These are phyloP conservation scores for Manis pentadactyla DNA, from an alignment of 2,797 vertebrate genomes.

Conservation along the genomic window DNA sequence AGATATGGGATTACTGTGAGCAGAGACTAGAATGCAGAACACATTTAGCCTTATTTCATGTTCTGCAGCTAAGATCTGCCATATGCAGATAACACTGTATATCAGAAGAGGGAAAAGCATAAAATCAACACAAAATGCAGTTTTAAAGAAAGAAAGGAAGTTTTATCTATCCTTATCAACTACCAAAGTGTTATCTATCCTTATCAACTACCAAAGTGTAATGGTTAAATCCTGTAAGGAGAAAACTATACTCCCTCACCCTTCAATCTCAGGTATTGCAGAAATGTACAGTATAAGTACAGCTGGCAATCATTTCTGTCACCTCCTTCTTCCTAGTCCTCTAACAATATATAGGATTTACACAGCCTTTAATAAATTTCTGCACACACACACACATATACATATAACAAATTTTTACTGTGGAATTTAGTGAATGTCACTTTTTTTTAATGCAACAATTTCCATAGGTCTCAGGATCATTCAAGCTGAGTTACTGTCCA, in stretches of 20 bases:
- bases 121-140: fast-evolving
- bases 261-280: not conserved
- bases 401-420: not conserved
- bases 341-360: not conserved
- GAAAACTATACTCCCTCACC: not conserved
- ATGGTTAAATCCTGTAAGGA: not conserved
- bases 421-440: not conserved
- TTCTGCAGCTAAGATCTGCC: not conserved
- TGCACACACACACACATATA: not conserved
- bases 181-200: not conserved
- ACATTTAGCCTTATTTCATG: fast-evolving
- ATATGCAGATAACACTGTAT: not conserved
- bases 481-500: not conserved
- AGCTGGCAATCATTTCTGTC: not conserved
- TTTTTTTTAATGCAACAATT: not conserved
- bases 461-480: not conserved
- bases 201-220: not conserved
- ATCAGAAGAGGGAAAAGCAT: fast-evolving
- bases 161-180: not conserved
- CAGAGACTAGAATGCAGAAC: not conserved
- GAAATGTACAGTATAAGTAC: not conserved
- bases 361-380: not conserved
- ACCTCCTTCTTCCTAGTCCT: not conserved
- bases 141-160: slow-evolving; percentile 22
- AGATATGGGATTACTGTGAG: not conserved